Base-by-base conservation (phyloP, 2,888 invertebrate species). In the Eupithecia tripunctaria region DNA sequence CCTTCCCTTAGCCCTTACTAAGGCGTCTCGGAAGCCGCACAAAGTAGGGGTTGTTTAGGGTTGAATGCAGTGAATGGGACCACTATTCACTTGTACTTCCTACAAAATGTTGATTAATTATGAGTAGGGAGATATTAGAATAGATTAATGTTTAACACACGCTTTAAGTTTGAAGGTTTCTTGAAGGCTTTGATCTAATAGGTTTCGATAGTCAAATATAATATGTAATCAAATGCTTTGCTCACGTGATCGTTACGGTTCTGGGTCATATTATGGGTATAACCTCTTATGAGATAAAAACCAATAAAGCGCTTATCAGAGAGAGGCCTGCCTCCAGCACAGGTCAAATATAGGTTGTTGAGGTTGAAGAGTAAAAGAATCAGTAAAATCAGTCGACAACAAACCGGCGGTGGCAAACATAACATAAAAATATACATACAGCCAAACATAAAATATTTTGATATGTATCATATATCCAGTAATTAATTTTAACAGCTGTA, bases 11-110 rank as follows among this genome's bases (percentile, higher is more conserved):
- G 36, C 36, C 60, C 69, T 63, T 89, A 85, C 83, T 90, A 87
- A 82, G 91, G 90, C 87, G 89, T 92, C 91, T 91, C 86, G 81
- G 89, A 90, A 90, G 85, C 89, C 90, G 70, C 84, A 87, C 81
- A 84, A 85, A 82, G 64, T 68, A 68, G 64, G 74, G 73, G 72
- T 63, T 67, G 59, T 72, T 67, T 69, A 72, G 75, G 70, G 69
- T 47, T 67, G 70, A 72, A 75, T 72, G 70, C 63, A 73, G 62
- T 51, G 73, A 73, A 73, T 66, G 32, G 27, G 68, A 14, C n/a
- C 38, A 51, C 62, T 56, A 66, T 71, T 67, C 69, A 67, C 59
- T 43, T 63, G 36, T 27, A 36, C 64, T 64, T 63, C 41, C n/a
- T 60, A 59, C 56, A 68, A 38, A 43, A 66, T 71, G 74, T 74